Base-by-base conservation (phyloP, 1,140 invertebrate genomes). In the Cydia amplana region DNA sequence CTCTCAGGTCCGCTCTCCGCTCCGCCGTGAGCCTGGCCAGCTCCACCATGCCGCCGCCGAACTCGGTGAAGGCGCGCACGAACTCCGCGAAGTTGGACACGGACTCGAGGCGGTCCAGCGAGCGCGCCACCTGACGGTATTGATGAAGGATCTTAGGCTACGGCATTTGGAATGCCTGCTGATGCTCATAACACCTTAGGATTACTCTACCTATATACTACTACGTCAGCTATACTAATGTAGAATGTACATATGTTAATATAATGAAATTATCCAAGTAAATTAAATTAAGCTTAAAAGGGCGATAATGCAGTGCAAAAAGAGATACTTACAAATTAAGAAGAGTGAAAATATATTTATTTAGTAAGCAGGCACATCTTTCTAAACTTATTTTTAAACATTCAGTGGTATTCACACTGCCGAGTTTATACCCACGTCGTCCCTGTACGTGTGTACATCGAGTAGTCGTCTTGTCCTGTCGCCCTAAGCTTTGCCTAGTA, bases 31-130 rank as follows among this genome's bases (percentile, higher is more conserved):
- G 93, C 91, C 99, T 97, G 14, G 98, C 98, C 76, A 99, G 92
- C 87, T 99, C 98, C 65, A 99, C 98, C 98, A 99, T 99, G 90
- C 99, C 98, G 10, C 96, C 97, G 4, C 99, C 99, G 92, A 99
- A 99, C 87, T 99, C 97, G 83, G 98, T 98, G 93, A 99, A 99
- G 5, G 98, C 98, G 86, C 99, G 98, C 40, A 99, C 98, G 93
- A 99, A 99, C 93, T 99, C 99, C 7, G 98, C 99, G 90, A 99
- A 99, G 93, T 98, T 99, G 75, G 97, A 96, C 51, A 99, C 98
- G 75, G 96, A 97, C 93, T 99, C 98, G 82, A 99, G 93, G 72
- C 97, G 95, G 79, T 97, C 97, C 79, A 98, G 94, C 85, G 96
- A 97, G 77, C 96, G 95, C 32, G 96, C 96, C 75, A 97, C 95